These are phyloP conservation scores for Apotomis betuletana DNA, from an alignment of 2,888 invertebrate genomes.

Conservation along the genomic window DNA sequence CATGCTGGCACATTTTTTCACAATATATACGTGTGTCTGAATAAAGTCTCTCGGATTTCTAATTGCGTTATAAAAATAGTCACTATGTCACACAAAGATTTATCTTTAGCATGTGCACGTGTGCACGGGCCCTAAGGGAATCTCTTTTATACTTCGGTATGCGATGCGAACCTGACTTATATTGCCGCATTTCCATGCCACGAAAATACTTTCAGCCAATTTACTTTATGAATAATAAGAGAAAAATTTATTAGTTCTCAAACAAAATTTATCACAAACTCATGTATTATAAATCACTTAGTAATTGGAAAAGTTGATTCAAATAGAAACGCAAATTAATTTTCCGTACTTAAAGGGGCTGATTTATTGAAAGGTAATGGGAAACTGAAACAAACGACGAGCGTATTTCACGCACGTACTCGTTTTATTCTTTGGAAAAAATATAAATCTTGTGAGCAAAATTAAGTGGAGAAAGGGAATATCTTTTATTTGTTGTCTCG, in stretches of 20 bases:
- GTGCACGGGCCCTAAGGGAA: constrained; percentile 20
- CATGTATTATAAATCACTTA: constrained; percentile 41
- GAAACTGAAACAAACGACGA: constrained; percentile 37
- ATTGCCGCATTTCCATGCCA: constrained; percentile 38
- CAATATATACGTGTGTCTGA: no score
- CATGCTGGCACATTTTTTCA: no score
- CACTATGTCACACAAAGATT: no score
- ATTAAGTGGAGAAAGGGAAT: constrained; percentile 41
- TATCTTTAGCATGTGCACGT: constrained; percentile 13
- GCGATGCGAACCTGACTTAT: constrained; percentile 35
- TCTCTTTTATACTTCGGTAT: constrained; percentile 25
- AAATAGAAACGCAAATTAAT: constrained; percentile 38
- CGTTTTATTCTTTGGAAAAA: constrained; percentile 39
- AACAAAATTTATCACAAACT: constrained; percentile 40
- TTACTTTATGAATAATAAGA: constrained; percentile 39
- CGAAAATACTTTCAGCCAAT: constrained; percentile 41
- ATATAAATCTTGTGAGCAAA: constrained; percentile 39
- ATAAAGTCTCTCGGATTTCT: no score
- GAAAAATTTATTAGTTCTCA: constrained; percentile 36
- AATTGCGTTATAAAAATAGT: no score
- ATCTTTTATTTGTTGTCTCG: constrained; percentile 42
- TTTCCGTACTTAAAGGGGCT: constrained; percentile 37
- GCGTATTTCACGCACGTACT: constrained; percentile 41
- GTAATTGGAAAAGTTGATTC: constrained; percentile 40
- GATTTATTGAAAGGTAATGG: constrained; percentile 38